phyloP scores from a whole-genome alignment of 2,888 invertebrate species.

The Pterostichus madidus region DNA sequence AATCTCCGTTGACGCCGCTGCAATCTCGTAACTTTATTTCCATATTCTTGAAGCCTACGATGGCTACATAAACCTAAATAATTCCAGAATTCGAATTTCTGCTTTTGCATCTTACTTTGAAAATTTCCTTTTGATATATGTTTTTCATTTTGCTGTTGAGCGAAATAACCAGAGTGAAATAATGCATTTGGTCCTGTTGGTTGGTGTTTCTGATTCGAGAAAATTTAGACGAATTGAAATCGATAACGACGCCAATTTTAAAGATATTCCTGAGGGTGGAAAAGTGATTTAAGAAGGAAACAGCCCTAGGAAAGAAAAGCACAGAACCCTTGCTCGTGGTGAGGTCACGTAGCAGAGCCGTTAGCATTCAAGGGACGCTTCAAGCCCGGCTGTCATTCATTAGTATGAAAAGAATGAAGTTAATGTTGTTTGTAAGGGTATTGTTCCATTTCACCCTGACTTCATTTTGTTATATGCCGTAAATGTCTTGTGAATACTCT shows the following conservation, averaged over 20 bases:
- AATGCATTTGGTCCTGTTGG: conserved; percentile 48
- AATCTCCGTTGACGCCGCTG: too few relatives aligned
- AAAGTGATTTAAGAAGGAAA: conserved; percentile 50
- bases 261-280: conserved; percentile 51
- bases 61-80: neutral
- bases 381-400: conserved; percentile 30
- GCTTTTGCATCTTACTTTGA: neutral
- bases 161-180: conserved; percentile 51
- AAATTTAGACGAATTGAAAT: conserved; percentile 59
- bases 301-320: conserved; percentile 10
- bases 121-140: conserved; percentile 54
- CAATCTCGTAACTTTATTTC: too few relatives aligned
- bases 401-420: conserved; percentile 59
- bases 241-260: conserved; percentile 62
- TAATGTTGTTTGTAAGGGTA: conserved; percentile 58
- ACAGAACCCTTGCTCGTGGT: neutral
- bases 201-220: conserved; percentile 41
- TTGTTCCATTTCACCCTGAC: conserved; percentile 33
- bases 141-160: conserved; percentile 45
- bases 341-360: conserved; percentile 5
- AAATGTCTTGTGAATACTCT: conserved; percentile 48
- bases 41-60: neutral
- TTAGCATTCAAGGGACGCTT: conserved; percentile 35
- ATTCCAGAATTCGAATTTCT: neutral
- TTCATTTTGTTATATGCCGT: conserved; percentile 41